Base-by-base conservation (phyloP, 2,888 invertebrate genomes). In the Netelia fuscicornis region DNA sequence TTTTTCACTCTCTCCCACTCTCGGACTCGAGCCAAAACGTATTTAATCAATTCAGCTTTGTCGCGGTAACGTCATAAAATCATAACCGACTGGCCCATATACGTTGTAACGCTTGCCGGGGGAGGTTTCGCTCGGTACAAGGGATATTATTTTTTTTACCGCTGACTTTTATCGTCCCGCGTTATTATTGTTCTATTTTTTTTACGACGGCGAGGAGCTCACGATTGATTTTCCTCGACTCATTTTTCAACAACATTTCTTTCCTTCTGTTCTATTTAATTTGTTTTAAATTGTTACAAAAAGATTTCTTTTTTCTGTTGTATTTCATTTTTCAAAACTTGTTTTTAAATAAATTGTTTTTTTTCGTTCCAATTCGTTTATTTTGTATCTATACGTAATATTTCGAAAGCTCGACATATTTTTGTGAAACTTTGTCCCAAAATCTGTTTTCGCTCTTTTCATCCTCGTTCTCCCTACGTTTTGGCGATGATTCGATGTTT, bases 81-180 rank as follows among this genome's bases (percentile, higher is more conserved):
- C 58, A 58, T n/a, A 58, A 58, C n/a, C 20, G 9, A 58, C 20
- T 20, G 9, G 17, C n/a, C 20, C 17, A 20, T 20, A 58, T 17
- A 58, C 3, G 17, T 17, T 58, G 58, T 17, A 20, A 20, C 3
- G n/a, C n/a, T 58, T 58, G n/a, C 17, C 17, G 17, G 17, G 17
- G 58, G 20, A 5, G 30, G 30, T 30, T 5, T 30, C 17, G 58
- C 20, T 58, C 17, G 17, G 48, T 13, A 48, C 13, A 48, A 54
- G 17, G 17, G n/a, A 54, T n/a, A 54, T 54, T 11, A 54, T 54
- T 54, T 54, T 54, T n/a, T 54, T 54, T 54, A 54, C 54, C n/a
- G 13, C n/a, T 17, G 54, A 54, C n/a, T 54, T 54, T 54, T 54
- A 54, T 54, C 54, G 11, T 54, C 54, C 5, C 54, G 13, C 54